A percentile compares a stretch with the other conserved stretches of the same genome.
These are phyloP conservation scores for Saccostrea glomerata DNA, from an alignment of 1,140 invertebrate genomes.

Conservation along the genomic window DNA sequence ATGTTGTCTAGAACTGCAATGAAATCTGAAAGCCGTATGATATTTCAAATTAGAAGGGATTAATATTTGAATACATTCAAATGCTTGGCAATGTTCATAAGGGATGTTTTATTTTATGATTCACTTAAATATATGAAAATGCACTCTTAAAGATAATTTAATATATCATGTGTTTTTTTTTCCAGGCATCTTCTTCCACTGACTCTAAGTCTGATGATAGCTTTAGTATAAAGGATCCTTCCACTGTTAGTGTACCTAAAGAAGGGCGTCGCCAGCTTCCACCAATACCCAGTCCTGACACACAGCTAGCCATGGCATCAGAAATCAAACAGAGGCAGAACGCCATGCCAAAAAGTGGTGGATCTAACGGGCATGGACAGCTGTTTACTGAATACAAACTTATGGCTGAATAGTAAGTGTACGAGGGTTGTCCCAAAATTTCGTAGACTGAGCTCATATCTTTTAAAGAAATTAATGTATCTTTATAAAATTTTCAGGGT, in stretches of 20 bases:
- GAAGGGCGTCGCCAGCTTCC: slow-evolving; percentile 80
- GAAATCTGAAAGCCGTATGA: background rate
- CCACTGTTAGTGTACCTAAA: slow-evolving; percentile 16
- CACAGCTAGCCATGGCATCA: slow-evolving; percentile 81
- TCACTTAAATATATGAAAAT: background rate
- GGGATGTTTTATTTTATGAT: background rate
- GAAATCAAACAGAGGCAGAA: slow-evolving; percentile 81
- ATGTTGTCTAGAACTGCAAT: background rate
- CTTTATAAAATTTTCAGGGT: too few species aligned
- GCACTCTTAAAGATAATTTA: background rate
- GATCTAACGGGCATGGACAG: slow-evolving; percentile 76
- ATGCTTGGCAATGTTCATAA: background rate
- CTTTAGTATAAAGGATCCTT: background rate
- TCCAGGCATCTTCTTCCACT: slow-evolving; percentile 11
- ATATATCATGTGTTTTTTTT: background rate
- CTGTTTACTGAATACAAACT: slow-evolving; percentile 88
- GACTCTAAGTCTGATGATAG: slow-evolving; percentile 22
- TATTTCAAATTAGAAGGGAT: background rate
- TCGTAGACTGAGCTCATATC: too few species aligned
- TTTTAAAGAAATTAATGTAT: too few species aligned
- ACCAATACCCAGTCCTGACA: slow-evolving; percentile 80
- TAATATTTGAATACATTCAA: background rate
- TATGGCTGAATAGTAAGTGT: slow-evolving; percentile 88
- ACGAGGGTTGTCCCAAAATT: too few species aligned
- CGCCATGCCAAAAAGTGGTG: slow-evolving; percentile 77